phyloP scores from a whole-genome alignment of 2,113 vertebrate genomes.

The Saccopteryx bilineata region DNA sequence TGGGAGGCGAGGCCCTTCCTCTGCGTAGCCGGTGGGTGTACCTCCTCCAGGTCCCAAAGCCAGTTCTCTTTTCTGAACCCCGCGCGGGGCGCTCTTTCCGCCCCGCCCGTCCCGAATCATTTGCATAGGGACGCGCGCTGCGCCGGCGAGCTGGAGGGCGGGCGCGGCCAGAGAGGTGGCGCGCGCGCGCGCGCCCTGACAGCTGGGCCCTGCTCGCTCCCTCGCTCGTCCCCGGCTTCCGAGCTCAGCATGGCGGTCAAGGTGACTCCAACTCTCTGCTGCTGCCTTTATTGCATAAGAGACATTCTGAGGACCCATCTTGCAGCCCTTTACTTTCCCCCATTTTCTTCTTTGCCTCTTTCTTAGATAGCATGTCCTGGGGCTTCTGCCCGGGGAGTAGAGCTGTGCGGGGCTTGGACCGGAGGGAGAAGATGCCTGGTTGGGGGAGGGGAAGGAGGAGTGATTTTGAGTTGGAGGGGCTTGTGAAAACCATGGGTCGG shows the following conservation, averaged over 20 bases:
- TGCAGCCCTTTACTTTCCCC: constrained; percentile 37
- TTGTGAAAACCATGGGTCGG: constrained; percentile 13
- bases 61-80: not conserved
- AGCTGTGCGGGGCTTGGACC: constrained; percentile 67
- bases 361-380: constrained; percentile 59
- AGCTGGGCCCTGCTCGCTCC: constrained; percentile 83
- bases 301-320: constrained; percentile 58
- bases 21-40: fast-evolving
- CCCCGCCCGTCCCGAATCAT: constrained; percentile 36
- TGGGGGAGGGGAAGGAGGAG: constrained; percentile 79
- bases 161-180: constrained; percentile 82
- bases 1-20: fast-evolving
- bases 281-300: constrained; percentile 79
- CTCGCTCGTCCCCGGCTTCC: constrained; percentile 88
- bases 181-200: constrained; percentile 88
- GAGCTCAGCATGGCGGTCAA: constrained; percentile 98
- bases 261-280: constrained; percentile 93
- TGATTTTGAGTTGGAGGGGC: constrained; percentile 54
- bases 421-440: constrained; percentile 75
- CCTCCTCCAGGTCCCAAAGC: fast-evolving
- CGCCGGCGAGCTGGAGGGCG: constrained; percentile 66
- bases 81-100: constrained; percentile 57
- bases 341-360: constrained; percentile 54
- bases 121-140: constrained; percentile 78
- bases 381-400: constrained; percentile 51